These are phyloP conservation scores for Carpatolechia fugitivella DNA, from an alignment of 2,888 invertebrate genomes.

Conservation along the genomic window DNA sequence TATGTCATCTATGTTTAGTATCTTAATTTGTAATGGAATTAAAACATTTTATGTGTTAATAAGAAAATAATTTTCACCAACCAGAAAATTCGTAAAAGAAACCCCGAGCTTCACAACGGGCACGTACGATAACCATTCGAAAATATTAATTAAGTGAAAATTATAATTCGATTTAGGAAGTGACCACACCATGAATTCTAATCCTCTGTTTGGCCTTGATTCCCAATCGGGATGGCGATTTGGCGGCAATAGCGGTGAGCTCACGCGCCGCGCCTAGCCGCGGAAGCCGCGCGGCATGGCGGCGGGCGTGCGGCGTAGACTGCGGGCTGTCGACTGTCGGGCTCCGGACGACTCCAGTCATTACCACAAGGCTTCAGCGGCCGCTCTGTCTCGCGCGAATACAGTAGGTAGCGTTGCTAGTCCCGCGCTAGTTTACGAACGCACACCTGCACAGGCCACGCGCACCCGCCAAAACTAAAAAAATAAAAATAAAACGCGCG, in stretches of 20 bases:
- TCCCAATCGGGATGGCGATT: constrained; percentile 68
- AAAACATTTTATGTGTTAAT: too few relatives aligned
- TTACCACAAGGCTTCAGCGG: constrained; percentile 32
- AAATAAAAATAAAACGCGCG: constrained; percentile 33
- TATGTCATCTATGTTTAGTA: too few relatives aligned
- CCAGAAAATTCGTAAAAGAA: constrained; percentile 1
- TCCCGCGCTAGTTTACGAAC: constrained; percentile 72
- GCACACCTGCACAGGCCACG: constrained; percentile 62
- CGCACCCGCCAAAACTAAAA: constrained; percentile 27
- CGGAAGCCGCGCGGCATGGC: too few relatives aligned
- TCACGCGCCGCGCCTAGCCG: constrained; percentile 52
- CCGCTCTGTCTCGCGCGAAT: constrained; percentile 57
- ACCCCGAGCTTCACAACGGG: constrained; percentile 20
- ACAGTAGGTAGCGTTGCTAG: constrained; percentile 73
- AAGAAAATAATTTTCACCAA: background rate
- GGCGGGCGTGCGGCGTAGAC: constrained; percentile 17
- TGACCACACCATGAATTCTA: constrained; percentile 60
- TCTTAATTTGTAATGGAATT: too few relatives aligned
- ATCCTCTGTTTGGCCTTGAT: constrained; percentile 70
- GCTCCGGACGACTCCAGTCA: constrained; percentile 23
- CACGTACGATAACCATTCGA: constrained; percentile 34
- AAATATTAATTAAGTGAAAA: constrained; percentile 67
- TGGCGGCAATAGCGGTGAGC: constrained; percentile 53
- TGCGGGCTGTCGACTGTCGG: constrained; percentile 8
- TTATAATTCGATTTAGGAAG: constrained; percentile 64